Evolutionary conservation across 2,113 vertebrate species (phyloP), one percentile per base, ranked within the genome.

Genomic region (Odocoileus virginianus): DNA sequence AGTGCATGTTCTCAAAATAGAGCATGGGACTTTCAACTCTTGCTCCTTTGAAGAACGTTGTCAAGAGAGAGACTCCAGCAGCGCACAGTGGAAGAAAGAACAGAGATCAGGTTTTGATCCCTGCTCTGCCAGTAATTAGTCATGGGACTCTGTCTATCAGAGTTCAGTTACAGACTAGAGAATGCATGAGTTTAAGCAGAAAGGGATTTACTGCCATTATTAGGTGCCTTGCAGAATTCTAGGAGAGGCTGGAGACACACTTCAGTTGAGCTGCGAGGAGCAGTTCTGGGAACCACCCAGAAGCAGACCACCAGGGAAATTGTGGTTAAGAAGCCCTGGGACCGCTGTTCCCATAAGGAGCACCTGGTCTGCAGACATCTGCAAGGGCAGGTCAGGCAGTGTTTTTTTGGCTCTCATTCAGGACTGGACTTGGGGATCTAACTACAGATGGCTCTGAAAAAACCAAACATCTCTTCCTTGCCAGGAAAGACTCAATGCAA

Each of bases 11-110:
- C 90, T 94, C 91, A 83, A 92, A 96, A 95, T 92, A 96, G 96
- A 91, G 64, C 4, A 4, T 7, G 17, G 19, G 28, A 60, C 94
- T 97, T 97, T 88, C 94, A 95, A 55, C 84, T 97, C 43, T 54
- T n/a, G 71, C 40, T 89, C n/a, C 97, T 98, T 96, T 92, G 95
- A 97, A 96, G 96, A 92, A 13, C 50, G 3, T 5, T 10, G 87
- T 43, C 1, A 27, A 81, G 60, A 83, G 71, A 81, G 76, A 60
- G 78, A 71, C 60, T 81, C 95, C 15, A n/a, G 43, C 54, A 40
- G 91, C 23, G 0, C 4, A 6, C 43, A 36, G 50, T 9, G 12
- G 95, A 87, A 95, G 79, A 87, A 85, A 90, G 92, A 81, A 17
- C 33, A 3, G 94, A 82, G 74, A 67, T 54, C 87, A 25, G 17